Conservation (phyloP, 2,113 vertebrate species). For the Paramormyrops kingsleyae region DNA sequence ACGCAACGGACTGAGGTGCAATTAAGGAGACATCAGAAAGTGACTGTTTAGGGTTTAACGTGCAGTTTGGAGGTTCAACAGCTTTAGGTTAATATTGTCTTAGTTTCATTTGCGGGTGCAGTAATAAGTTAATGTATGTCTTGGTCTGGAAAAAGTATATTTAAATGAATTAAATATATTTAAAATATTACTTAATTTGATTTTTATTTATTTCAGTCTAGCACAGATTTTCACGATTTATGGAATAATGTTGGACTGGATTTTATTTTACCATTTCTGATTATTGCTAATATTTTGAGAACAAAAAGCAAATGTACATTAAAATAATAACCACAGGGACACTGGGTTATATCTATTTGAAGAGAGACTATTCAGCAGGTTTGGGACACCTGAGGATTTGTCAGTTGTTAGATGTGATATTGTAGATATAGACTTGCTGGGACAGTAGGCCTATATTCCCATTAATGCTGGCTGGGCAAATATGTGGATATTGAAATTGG, state of each 20-base stretch:
- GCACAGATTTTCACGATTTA: neutral
- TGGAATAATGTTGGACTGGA: neutral
- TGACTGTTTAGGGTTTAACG: neutral
- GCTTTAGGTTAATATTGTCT: neutral
- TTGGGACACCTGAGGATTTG: neutral
- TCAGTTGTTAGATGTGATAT: neutral
- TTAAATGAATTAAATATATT: neutral
- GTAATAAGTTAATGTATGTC: neutral
- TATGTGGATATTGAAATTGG: neutral
- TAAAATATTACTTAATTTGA: neutral
- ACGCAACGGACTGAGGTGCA: neutral
- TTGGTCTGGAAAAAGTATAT: neutral
- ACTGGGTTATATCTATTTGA: neutral
- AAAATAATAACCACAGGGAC: neutral
- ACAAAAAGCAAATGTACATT: neutral
- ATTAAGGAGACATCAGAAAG: neutral
- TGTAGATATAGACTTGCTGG: neutral
- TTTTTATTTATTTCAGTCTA: neutral
- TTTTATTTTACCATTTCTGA: neutral
- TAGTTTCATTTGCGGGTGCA: neutral
- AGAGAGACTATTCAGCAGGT: neutral
- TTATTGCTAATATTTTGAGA: neutral
- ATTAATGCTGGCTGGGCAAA: neutral
- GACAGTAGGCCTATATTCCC: neutral
- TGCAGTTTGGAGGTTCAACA: neutral